Percentiles rank a stretch among this genome's conserved stretches.
Evolutionary conservation across 2,797 vertebrate species (phyloP).

Genomic region (Cynopterus sphinx): DNA sequence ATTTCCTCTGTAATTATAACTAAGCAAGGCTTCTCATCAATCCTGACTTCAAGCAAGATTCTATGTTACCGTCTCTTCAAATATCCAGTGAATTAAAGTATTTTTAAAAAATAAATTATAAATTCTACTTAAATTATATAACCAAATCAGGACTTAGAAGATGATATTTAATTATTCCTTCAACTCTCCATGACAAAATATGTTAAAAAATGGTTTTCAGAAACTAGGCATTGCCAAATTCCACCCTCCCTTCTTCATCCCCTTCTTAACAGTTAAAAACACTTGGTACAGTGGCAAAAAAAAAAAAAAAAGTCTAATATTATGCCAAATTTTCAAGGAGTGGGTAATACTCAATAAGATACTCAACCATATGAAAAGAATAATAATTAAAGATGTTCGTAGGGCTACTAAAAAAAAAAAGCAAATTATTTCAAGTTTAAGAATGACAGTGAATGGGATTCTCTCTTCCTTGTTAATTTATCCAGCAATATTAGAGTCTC

Average conservation of each 20-base stretch:
- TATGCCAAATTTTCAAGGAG: neutral
- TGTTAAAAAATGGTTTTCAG: slow-evolving; percentile 43
- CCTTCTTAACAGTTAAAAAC: neutral
- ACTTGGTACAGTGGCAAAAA: neutral
- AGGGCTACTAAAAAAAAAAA: neutral
- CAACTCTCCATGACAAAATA: slow-evolving; percentile 18
- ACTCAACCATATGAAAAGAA: slow-evolving; percentile 63
- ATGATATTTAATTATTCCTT: slow-evolving; percentile 36
- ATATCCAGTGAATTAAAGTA: neutral
- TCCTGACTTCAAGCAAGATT: neutral
- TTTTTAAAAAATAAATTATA: neutral
- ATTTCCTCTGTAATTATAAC: neutral
- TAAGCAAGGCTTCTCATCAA: slow-evolving; percentile 36
- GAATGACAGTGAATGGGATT: slow-evolving; percentile 34
- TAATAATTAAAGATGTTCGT: slow-evolving; percentile 53
- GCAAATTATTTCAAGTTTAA: slow-evolving; percentile 60
- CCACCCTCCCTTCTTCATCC: neutral
- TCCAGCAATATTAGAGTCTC: neutral
- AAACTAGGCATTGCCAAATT: neutral
- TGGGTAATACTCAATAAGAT: slow-evolving; percentile 69
- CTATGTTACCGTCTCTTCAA: neutral
- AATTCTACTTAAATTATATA: slow-evolving; percentile 32
- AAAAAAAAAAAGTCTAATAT: slow-evolving; percentile 2
- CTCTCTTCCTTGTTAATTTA: slow-evolving; percentile 42
- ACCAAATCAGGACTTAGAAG: slow-evolving; percentile 37